These are phyloP conservation scores for Rhombomys opimus DNA, from an alignment of 2,113 vertebrate species.

Conservation along the genomic window DNA sequence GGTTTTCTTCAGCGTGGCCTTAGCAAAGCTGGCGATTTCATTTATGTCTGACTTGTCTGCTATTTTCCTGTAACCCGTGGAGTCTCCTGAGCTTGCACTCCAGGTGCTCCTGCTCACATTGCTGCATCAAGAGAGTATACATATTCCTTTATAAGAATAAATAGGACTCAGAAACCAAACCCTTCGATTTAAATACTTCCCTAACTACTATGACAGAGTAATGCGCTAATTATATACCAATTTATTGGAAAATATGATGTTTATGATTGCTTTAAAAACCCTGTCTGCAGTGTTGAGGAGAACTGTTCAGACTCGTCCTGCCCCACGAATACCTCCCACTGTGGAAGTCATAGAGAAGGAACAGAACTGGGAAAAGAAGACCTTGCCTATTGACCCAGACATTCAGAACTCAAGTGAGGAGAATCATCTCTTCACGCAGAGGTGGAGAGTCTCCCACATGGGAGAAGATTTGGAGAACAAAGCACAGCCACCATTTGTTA, in stretches of 20 bases:
- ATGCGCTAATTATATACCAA: not conserved
- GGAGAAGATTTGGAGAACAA: conserved; percentile 75
- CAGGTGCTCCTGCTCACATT: no score
- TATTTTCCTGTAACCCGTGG: no score
- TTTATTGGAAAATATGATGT: not conserved
- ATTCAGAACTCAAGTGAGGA: conserved; percentile 76
- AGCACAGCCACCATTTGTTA: conserved; percentile 77
- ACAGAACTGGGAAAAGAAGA: conserved; percentile 78
- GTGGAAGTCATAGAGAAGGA: conserved; percentile 76
- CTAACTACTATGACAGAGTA: not conserved
- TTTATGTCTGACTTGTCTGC: no score
- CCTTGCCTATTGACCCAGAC: conserved; percentile 49
- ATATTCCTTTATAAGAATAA: not conserved
- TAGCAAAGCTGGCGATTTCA: no score
- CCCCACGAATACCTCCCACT: conserved; percentile 75
- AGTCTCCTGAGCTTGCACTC: no score
- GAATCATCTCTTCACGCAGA: conserved; percentile 70
- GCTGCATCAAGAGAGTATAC: no score
- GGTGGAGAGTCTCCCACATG: conserved; percentile 69
- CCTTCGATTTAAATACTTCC: not conserved
- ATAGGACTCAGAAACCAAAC: conserved; percentile 29
- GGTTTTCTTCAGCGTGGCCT: no score
- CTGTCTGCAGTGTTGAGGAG: conserved; percentile 69
- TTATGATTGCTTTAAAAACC: conserved; percentile 27
- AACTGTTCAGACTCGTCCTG: conserved; percentile 72